Evolutionary conservation across 2,113 vertebrate genomes (phyloP).

Genomic region (Saccopteryx leptura): DNA sequence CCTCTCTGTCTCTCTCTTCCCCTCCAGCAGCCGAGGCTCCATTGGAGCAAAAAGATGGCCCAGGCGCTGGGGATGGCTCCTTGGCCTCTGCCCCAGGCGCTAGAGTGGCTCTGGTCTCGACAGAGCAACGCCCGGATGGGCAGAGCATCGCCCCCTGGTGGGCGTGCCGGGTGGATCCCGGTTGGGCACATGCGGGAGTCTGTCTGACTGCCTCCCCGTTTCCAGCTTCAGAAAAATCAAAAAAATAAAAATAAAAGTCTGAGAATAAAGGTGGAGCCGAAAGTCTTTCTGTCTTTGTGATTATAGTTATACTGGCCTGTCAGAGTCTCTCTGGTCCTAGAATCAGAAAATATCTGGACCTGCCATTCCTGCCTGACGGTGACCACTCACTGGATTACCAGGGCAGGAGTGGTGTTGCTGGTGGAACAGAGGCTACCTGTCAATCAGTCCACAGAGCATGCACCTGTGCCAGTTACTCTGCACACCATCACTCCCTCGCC

Average conservation of each 20-base stretch:
- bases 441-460: background rate
- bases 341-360: background rate
- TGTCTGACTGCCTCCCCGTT: too few relatives aligned
- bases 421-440: background rate
- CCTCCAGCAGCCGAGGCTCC: too few relatives aligned
- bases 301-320: background rate
- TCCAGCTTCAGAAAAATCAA: too few relatives aligned
- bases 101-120: too few relatives aligned
- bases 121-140: too few relatives aligned
- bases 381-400: background rate
- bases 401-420: background rate
- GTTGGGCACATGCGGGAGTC: too few relatives aligned
- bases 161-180: too few relatives aligned
- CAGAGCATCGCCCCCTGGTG: too few relatives aligned
- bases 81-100: too few relatives aligned
- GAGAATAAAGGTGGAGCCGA: background rate
- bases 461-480: background rate
- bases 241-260: background rate
- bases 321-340: background rate
- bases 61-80: too few relatives aligned
- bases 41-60: too few relatives aligned
- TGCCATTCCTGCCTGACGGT: background rate
- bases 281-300: background rate
- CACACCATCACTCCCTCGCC: background rate
- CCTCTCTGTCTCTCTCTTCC: too few relatives aligned